A percentile compares a stretch with the other conserved stretches of the same genome.
Evolutionary conservation across 1,140 invertebrate genomes (phyloP).

Genomic region (Macrosteles quadrilineatus): DNA sequence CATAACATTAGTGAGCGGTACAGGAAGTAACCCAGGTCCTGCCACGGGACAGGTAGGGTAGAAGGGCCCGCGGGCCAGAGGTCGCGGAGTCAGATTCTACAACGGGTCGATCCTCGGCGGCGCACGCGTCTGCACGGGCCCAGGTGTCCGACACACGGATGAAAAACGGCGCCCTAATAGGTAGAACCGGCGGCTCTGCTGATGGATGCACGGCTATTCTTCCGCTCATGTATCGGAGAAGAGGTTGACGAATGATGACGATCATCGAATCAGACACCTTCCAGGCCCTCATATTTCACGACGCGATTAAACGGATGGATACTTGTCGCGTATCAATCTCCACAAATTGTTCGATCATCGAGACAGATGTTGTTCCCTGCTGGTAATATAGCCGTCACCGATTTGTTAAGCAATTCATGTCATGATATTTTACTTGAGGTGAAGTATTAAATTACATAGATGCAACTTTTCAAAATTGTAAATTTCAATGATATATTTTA

Average conservation of each 20-base stretch:
- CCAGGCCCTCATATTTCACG: slow-evolving; percentile 8
- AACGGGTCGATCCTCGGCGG: slow-evolving; percentile 2
- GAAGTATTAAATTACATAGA: too few relatives aligned
- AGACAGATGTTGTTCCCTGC: neutral
- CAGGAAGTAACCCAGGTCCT: too few relatives aligned
- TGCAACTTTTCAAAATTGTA: too few relatives aligned
- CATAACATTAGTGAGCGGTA: too few relatives aligned
- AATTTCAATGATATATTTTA: too few relatives aligned
- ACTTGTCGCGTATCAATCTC: neutral
- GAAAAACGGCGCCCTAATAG: slow-evolving; percentile 20
- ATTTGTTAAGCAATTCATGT: too few relatives aligned
- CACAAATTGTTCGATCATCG: neutral
- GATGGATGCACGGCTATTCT: slow-evolving; percentile 4
- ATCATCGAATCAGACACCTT: slow-evolving; percentile 2
- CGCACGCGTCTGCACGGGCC: slow-evolving; percentile 4
- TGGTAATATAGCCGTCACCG: neutral
- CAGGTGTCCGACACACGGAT: neutral
- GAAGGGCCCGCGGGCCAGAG: neutral
- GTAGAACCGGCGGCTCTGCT: neutral
- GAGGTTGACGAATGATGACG: slow-evolving; percentile 2
- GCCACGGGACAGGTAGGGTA: too few relatives aligned
- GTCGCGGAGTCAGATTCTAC: neutral
- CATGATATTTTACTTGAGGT: too few relatives aligned
- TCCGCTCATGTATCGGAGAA: neutral
- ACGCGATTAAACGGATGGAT: slow-evolving; percentile 2